Evolutionary conservation across 2,113 vertebrate genomes (phyloP).

Genomic region (Perccottus glenii): DNA sequence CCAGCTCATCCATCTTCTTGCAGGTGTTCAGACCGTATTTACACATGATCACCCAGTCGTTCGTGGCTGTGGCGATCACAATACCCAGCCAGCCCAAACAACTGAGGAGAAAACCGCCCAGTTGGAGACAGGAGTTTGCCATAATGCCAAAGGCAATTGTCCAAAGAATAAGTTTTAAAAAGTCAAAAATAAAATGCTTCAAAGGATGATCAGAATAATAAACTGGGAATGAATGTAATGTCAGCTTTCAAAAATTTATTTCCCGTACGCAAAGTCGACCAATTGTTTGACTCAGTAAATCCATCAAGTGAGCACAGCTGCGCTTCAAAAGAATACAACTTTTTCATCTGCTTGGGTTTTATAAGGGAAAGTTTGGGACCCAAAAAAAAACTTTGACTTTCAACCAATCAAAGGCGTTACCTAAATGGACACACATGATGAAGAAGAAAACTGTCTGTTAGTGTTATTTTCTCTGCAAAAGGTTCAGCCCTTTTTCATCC

Average conservation of each 20-base stretch:
- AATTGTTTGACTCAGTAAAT: slow-evolving; percentile 12
- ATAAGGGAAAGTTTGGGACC: slow-evolving; percentile 42
- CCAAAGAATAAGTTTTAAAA: slow-evolving; percentile 15
- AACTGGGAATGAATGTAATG: background rate
- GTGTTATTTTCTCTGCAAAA: background rate
- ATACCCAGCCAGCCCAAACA: slow-evolving; percentile 92
- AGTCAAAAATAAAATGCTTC: background rate
- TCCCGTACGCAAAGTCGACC: background rate
- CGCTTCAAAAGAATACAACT: slow-evolving; percentile 23
- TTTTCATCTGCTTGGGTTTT: slow-evolving; percentile 44
- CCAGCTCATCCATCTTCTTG: slow-evolving; percentile 91
- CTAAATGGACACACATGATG: background rate
- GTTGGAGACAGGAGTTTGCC: slow-evolving; percentile 90
- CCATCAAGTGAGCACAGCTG: slow-evolving; percentile 33
- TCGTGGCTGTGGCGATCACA: slow-evolving; percentile 90
- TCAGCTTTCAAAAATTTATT: background rate
- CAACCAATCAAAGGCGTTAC: slow-evolving; percentile 67
- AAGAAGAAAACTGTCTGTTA: slow-evolving; percentile 8
- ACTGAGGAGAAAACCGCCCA: slow-evolving; percentile 88
- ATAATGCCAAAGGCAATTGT: slow-evolving; percentile 66
- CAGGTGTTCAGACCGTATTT: slow-evolving; percentile 92
- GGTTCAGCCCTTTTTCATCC: slow-evolving; percentile 6
- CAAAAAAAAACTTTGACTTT: slow-evolving; percentile 40
- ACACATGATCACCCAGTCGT: slow-evolving; percentile 94
- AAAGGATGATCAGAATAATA: background rate